These are phyloP conservation scores for Epizoanthus scotinus DNA, from an alignment of 92 coral and sea anemone genomes.

Conservation along the genomic window DNA sequence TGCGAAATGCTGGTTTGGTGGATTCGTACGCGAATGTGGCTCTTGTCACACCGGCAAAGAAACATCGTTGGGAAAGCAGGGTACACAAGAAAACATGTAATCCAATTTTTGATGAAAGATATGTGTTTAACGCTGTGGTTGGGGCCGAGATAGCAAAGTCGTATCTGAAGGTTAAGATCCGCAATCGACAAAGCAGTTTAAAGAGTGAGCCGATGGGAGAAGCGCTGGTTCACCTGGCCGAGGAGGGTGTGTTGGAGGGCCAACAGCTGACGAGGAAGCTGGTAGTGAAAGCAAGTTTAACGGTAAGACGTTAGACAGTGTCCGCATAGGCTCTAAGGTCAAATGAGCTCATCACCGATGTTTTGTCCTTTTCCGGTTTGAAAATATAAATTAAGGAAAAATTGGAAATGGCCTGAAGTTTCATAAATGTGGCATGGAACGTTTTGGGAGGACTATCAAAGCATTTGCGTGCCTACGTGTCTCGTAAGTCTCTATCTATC, in stretches of 20 bases:
- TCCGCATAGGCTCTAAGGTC: background rate
- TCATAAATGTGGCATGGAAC: no score
- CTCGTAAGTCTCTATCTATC: no score
- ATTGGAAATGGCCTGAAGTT: no score
- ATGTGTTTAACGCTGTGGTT: conserved; percentile 57
- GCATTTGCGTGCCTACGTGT: no score
- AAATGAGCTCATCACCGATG: no score
- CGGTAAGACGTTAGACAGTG: conserved; percentile 52
- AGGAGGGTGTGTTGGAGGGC: conserved; percentile 50
- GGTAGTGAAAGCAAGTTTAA: conserved; percentile 33
- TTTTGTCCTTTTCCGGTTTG: no score
- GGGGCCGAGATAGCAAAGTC: conserved; percentile 58
- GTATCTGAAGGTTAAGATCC: conserved; percentile 57
- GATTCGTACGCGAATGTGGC: conserved; percentile 66
- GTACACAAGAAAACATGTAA: conserved; percentile 82
- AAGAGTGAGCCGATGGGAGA: conserved; percentile 69
- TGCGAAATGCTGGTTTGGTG: conserved; percentile 55
- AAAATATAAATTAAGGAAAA: no score
- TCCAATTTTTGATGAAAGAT: conserved; percentile 74
- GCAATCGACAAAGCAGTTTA: conserved; percentile 45
- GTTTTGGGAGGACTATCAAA: no score
- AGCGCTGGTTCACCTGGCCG: conserved; percentile 48
- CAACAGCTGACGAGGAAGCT: conserved; percentile 40
- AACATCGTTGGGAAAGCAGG: conserved; percentile 67
- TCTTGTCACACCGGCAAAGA: conserved; percentile 68